These are phyloP conservation scores for Myathropa florea DNA, from an alignment of 2,888 invertebrate genomes.

Conservation along the genomic window DNA sequence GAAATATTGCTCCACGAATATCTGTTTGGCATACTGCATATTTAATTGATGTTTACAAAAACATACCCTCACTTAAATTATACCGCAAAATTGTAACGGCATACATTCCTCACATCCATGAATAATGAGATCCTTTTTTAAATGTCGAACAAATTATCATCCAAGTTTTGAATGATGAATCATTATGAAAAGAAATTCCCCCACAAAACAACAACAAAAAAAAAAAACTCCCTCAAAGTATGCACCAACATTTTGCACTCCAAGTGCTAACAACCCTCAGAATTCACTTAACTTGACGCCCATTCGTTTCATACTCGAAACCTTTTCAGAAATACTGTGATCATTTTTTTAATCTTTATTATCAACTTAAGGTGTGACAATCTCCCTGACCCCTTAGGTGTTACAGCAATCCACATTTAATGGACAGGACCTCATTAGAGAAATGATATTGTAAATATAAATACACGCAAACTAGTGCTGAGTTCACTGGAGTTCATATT, in stretches of 20 bases:
- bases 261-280: not conserved
- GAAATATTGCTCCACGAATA: too few species aligned
- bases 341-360: not conserved
- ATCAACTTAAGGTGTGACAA: not conserved
- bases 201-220: not conserved
- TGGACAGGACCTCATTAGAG: not conserved
- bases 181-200: not conserved
- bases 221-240: not conserved
- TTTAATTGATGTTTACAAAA: too few species aligned
- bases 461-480: not conserved
- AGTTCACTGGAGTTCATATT: not conserved
- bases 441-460: not conserved
- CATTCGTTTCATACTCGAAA: not conserved
- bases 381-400: not conserved
- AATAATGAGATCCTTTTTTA: not conserved
- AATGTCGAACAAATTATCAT: not conserved
- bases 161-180: not conserved
- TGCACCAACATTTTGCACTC: not conserved
- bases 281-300: not conserved
- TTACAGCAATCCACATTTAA: not conserved
- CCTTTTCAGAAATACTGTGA: not conserved
- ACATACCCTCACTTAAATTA: too few species aligned
- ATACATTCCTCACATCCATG: not conserved
- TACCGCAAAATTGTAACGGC: not conserved
- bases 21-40: too few species aligned